Base-by-base conservation (phyloP, 2,797 vertebrate species). In the Cynopterus sphinx region DNA sequence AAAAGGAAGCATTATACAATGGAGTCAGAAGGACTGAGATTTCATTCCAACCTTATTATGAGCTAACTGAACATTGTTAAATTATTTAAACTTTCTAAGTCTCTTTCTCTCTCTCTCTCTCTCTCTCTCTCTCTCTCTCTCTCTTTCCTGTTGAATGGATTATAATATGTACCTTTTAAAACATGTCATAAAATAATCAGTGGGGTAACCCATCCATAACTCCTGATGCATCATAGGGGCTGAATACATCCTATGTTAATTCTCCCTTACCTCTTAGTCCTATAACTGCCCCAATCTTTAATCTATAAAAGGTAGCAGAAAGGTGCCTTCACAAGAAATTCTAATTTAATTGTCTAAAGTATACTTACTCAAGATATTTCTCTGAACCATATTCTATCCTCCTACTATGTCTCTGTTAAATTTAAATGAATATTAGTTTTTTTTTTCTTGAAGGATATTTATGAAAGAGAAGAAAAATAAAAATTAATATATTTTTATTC, bases 401-500 rank as follows among this genome's bases (percentile, higher is more conserved):
- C 59, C 53, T 73, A 46, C 43, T 68, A 12, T 55, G 21, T 78
- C 19, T 79, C 61, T 88, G 70, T 31, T 77, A 43, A 46, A 63
- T 95, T 70, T 65, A 26, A 89, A n/a, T 82, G 49, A 95, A 4
- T 15, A 84, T 46, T 83, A 51, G 9, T 9, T 33, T 41, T 16
- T 41, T 16, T 33, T 28, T 39, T 26, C 46, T 90, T 84, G 26
- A 87, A 85, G 7, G 15, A 49, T 87, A 19, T 6, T 73, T 53
- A 55, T 70, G 26, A 73, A 93, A 96, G 8, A 84, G 49, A 87
- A 85, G 19, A 21, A n/a, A 96, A 95, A 85, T 74, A 74, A 71
- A 71, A 22, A 55, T 59, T 22, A 53, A 5, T 41, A 41, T 70
- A 13, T 59, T 75, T 95, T 94, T 68, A 55, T 87, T 84, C 90